Base-by-base conservation (phyloP, 2,113 vertebrate genomes). In the Catharus bicknelli region DNA sequence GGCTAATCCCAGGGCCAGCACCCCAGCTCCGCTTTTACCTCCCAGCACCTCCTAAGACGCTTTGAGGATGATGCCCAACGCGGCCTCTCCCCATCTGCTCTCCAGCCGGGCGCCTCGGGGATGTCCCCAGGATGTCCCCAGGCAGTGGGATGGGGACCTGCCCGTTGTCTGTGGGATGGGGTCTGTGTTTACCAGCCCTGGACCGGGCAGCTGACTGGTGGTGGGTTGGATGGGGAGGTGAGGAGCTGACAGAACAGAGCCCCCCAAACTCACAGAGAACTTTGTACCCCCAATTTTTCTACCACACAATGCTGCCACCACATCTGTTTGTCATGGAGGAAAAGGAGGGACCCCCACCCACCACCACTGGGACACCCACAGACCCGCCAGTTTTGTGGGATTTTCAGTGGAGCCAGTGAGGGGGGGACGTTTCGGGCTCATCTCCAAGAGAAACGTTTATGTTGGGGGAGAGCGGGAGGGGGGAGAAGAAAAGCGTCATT, bases 381-480 rank as follows among this genome's bases (percentile, higher is more conserved):
- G 40, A 50, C 51, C 34, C 9, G 0, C 20, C 47, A 9, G 34
- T 76, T 90, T 83, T 69, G 55, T 3, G 43, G 89, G 86, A 83
- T 45, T 83, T 92, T 77, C 42, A 53, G 68, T 0, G 5, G 83
- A 88, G 62, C 40, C 58, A 40, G 64, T 1, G 48, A 58, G 5
- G 47, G 61, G 48, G 34, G 79, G 34, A 75, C 3, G 20, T 45
- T 88, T 83, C 0, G 2, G 88, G 96, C 86, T 93, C 73, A 88
- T 93, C 80, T 92, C 96, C 96, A 96, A 92, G 83, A 95, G 38
- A 93, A 95, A 95, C 26, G 3, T 95, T 94, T 90, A 34, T 8
- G 57, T 53, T 92, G 55, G 77, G 83, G 86, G 53, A 63, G 54
- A 69, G 73, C 6, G 4, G 86, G 72, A 47, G 86, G 15, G 68